Evolutionary conservation across 2,888 invertebrate genomes (phyloP).

Genomic region (Hoplodrina ambigua): DNA sequence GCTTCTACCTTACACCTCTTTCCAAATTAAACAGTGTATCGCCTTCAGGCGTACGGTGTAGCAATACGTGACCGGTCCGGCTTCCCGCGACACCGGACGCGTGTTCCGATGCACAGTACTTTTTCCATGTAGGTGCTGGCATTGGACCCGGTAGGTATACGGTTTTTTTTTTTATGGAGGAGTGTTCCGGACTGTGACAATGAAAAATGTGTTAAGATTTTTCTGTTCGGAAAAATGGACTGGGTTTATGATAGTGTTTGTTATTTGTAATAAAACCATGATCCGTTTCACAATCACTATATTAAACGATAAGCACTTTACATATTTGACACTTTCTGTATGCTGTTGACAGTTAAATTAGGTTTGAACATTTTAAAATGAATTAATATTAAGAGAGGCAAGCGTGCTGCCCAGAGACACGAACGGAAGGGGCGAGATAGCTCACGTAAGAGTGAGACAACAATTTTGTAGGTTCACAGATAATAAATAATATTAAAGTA

Average conservation of each 20-base stretch:
- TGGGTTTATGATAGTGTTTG: background rate
- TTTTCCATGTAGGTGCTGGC: slow-evolving; percentile 38
- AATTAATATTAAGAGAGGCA: too few relatives aligned
- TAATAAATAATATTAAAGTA: too few relatives aligned
- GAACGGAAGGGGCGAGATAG: too few relatives aligned
- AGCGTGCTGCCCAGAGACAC: too few relatives aligned
- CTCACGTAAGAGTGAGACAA: too few relatives aligned
- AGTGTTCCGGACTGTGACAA: slow-evolving; percentile 7
- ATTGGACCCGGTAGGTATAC: slow-evolving; percentile 7
- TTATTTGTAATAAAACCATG: too few relatives aligned
- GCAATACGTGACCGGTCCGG: slow-evolving; percentile 68
- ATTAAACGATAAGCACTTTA: too few relatives aligned
- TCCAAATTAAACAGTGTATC: slow-evolving; percentile 69
- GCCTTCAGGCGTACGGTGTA: slow-evolving; percentile 66
- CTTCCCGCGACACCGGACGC: slow-evolving; percentile 59
- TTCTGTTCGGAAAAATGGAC: slow-evolving; percentile 6
- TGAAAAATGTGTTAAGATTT: slow-evolving; percentile 35
- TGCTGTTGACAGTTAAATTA: too few relatives aligned
- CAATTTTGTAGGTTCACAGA: too few relatives aligned
- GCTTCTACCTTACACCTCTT: slow-evolving; percentile 36
- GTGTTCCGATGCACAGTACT: slow-evolving; percentile 37
- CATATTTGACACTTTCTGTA: too few relatives aligned
- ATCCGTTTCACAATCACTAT: too few relatives aligned
- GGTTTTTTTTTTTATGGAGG: slow-evolving; percentile 25
- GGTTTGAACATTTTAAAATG: too few relatives aligned